phyloP scores from a whole-genome alignment of 1,140 invertebrate genomes.

The Cydia strobilella region DNA sequence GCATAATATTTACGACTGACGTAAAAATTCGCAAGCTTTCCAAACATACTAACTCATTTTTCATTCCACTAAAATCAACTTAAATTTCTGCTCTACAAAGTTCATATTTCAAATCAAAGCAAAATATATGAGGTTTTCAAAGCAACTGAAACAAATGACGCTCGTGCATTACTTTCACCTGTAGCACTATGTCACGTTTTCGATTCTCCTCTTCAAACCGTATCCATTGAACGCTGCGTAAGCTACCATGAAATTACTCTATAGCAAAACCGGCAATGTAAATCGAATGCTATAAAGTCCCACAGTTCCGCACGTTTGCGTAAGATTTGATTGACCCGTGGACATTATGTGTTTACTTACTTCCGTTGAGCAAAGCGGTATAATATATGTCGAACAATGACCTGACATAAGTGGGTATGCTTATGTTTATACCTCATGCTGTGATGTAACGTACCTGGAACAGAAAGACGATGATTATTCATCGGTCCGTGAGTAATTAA shows the following conservation, averaged over 20 bases:
- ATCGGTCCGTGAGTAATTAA: not conserved
- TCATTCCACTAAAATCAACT: not conserved
- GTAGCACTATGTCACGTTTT: slow-evolving; percentile 12
- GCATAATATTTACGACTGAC: slow-evolving; percentile 26
- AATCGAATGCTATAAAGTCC: slow-evolving; percentile 3
- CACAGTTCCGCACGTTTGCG: slow-evolving; percentile 21
- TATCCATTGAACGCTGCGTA: slow-evolving; percentile 9
- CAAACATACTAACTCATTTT: not conserved
- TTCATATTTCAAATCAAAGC: not conserved
- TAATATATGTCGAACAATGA: slow-evolving; percentile 19
- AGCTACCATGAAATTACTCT: not conserved
- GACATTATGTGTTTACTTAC: slow-evolving; percentile 30
- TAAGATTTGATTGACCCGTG: slow-evolving; percentile 15
- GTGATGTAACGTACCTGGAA: slow-evolving; percentile 15
- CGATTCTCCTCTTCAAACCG: not conserved
- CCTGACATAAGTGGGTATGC: slow-evolving; percentile 11
- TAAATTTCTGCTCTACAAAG: not conserved
- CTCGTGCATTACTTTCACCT: slow-evolving; percentile 24
- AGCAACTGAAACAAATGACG: slow-evolving; percentile 1
- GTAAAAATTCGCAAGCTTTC: not conserved
- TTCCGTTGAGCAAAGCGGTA: slow-evolving; percentile 7
- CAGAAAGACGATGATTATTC: not conserved
- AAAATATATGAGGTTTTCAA: not conserved
- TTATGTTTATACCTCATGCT: not conserved
- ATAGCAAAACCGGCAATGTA: not conserved